Base-by-base conservation (phyloP, 2,888 invertebrate species). In the Cabera pusaria region DNA sequence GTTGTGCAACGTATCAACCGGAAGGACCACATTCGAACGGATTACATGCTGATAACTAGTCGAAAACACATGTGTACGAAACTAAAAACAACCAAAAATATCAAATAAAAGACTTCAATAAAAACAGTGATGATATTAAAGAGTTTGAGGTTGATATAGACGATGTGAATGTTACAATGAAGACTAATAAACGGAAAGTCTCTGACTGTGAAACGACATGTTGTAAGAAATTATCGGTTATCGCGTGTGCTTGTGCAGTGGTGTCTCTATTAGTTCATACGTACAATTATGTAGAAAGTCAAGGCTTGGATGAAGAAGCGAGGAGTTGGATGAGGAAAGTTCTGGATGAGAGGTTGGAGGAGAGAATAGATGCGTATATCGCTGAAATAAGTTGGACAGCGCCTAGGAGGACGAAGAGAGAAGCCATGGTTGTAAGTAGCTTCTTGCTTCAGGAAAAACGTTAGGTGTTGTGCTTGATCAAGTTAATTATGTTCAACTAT, bases 1-100 rank as follows among this genome's bases (percentile, higher is more conserved):
- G 59, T 79, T 85, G 85, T 72, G 81, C 77, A 83, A 85, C 72
- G 64, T 71, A 74, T 73, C 69, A 55, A 55, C 84, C 79, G 87
- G 88, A 88, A 85, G 81, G 60, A 50, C 63, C 72, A 75, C 57
- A 77, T 81, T 82, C 70, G 59, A 51, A 57, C 57, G 80, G 75
- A 85, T 80, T 78, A 78, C 62, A 59, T 63, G 51, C 69, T 69
- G 77, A 83, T 80, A 83, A 69, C 65, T 61, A 57, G 34, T 11
- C 18, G 37, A 37, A 42, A 16, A 38, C 42, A 55, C 52, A 52
- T 50, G 55, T 54, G 17, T 32, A 6, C 10, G 16, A 40, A 9
- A 6, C 6, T 44, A 37, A 52, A 43, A 42, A 7, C 21, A 1
- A 37, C 6, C 14, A 20, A 16, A 17, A 34, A 24, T 12, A 27